phyloP scores from a whole-genome alignment of 2,888 invertebrate species.

The Cephonodes hylas region DNA sequence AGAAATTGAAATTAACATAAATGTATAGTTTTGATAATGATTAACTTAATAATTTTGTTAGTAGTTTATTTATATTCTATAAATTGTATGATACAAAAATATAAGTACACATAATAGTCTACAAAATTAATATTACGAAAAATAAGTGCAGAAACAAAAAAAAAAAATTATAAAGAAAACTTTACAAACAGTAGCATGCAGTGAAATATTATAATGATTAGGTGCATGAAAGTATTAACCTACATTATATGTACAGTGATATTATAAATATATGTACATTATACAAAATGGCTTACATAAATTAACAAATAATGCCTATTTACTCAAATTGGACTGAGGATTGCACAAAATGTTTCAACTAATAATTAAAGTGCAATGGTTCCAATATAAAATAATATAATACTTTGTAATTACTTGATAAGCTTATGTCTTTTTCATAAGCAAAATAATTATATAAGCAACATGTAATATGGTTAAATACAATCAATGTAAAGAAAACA shows the following conservation, averaged over 20 bases:
- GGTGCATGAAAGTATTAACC: constrained; percentile 22
- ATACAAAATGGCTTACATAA: constrained; percentile 24
- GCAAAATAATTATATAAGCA: constrained; percentile 20
- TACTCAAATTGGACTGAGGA: constrained; percentile 11
- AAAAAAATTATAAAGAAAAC: constrained; percentile 1
- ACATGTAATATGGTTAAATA: constrained; percentile 26
- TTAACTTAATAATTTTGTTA: neutral
- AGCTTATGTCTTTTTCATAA: constrained; percentile 18
- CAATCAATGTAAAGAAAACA: constrained; percentile 51
- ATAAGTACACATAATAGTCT: constrained; percentile 5
- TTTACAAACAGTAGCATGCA: constrained; percentile 27
- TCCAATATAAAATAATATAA: constrained; percentile 30
- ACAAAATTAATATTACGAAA: neutral
- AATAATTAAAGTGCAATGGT: constrained; percentile 41
- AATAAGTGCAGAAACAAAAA: neutral
- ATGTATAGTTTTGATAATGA: constrained; percentile 2
- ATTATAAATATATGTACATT: neutral
- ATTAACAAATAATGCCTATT: constrained; percentile 21
- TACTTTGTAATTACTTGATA: constrained; percentile 16
- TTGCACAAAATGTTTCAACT: constrained; percentile 18
- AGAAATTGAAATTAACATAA: neutral
- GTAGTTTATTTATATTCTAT: neutral
- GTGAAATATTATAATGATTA: constrained; percentile 32
- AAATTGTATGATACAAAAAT: constrained; percentile 15
- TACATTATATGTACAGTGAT: neutral